These are phyloP conservation scores for Nicator chloris DNA, from an alignment of 2,113 vertebrate species.

Conservation along the genomic window DNA sequence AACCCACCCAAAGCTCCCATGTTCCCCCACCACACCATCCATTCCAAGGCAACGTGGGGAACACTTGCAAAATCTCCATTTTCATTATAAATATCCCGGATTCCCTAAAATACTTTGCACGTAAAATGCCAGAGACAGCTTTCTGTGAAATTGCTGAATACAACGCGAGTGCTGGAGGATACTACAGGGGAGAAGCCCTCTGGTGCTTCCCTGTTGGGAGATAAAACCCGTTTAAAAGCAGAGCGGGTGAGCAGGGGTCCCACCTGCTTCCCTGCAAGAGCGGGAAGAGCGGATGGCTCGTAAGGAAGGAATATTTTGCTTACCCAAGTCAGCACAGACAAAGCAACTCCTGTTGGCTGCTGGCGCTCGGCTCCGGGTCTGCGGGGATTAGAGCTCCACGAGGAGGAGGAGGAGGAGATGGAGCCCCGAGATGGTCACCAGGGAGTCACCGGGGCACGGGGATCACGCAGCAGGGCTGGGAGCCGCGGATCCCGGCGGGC, in stretches of 20 bases:
- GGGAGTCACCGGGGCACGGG: background rate
- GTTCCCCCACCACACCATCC: background rate
- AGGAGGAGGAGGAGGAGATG: constrained; percentile 32
- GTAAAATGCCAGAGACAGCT: background rate
- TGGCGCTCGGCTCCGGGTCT: constrained; percentile 61
- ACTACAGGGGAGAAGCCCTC: background rate
- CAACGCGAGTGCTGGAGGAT: background rate
- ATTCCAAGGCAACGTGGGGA: background rate
- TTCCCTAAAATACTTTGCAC: background rate
- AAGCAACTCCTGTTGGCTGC: constrained; percentile 34
- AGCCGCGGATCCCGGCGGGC: background rate
- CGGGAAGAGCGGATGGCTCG: background rate
- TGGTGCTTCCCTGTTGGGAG: background rate
- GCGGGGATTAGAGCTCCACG: constrained; percentile 57
- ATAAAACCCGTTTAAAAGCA: rapidly evolving
- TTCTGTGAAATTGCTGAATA: background rate
- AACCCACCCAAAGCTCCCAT: background rate
- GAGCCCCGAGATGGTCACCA: constrained; percentile 41
- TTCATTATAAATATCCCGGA: background rate
- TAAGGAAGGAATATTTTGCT: constrained; percentile 23
- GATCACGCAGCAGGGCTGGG: rapidly evolving
- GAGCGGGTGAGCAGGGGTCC: background rate
- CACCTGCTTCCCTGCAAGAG: background rate
- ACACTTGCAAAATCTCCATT: background rate
- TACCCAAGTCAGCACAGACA: constrained; percentile 60